Base-by-base conservation (phyloP, 2,113 vertebrate genomes). In the Neotragus pygmaeus region DNA sequence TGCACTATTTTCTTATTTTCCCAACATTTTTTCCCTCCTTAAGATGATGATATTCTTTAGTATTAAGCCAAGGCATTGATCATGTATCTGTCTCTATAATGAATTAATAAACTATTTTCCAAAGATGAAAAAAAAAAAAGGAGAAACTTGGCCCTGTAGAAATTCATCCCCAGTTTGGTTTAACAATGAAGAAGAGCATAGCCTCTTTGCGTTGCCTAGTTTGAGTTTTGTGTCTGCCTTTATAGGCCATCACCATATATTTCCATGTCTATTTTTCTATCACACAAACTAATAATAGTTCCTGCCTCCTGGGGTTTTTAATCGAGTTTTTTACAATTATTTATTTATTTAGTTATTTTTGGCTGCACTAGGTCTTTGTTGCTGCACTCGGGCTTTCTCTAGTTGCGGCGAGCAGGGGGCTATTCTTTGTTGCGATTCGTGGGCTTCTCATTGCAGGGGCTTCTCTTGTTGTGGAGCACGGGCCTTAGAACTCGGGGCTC, bases 101-200 rank as follows among this genome's bases (percentile, higher is more conserved):
- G 97, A 97, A 96, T 98, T 98, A 99, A 98, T 98, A 99, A 99
- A 99, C 98, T 96, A 92, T 97, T 98, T 98, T 87, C 93, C 88
- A 97, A 96, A 98, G 89, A 70, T 11, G 5, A 27, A 36, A 39
- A 77, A 73, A 51, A 25, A 45, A 45, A 45, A 45, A 5, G 16
- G 7, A 19, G 43, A 77, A 77, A 77, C 7, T 47, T 45, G 73
- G 14, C 7, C 30, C 25, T 64, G n/a, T 51, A 36, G 57, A 49
- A 81, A 39, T 19, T 16, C 25, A 39, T 15, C 57, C 7, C 45
- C 33, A 28, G 17, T 82, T 47, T 49, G 33, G 33, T 12, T 7
- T 53, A 36, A 25, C 3, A 2, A 51, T 87, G 25, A 33, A 17
- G 43, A n/a, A 7, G 60, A 30, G 13, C 14, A 23, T 27, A n/a